phyloP scores from a whole-genome alignment of 1,140 invertebrate species.

The Anoplophora glabripennis region DNA sequence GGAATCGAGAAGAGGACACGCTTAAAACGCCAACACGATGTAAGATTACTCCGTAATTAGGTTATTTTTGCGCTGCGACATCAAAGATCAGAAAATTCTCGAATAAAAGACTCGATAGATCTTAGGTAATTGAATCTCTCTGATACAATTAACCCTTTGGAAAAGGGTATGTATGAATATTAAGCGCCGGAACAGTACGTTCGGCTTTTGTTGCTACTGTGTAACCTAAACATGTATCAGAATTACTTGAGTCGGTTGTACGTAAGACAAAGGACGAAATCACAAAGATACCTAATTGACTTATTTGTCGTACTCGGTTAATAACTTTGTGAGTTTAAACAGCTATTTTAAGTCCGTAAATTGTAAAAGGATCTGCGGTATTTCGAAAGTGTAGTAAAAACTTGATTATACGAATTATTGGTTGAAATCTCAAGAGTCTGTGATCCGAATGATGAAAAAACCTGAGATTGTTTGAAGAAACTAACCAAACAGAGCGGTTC shows the following conservation, averaged over 20 bases:
- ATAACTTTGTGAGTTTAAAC: neutral
- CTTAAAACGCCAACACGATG: too few species aligned
- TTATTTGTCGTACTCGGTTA: conserved; percentile 3
- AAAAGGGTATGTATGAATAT: conserved; percentile 21
- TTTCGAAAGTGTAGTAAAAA: too few species aligned
- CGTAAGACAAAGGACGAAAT: conserved; percentile 11
- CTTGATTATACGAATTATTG: too few species aligned
- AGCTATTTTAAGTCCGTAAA: neutral
- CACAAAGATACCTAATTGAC: conserved; percentile 6
- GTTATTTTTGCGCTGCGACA: too few species aligned
- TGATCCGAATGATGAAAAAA: conserved; percentile 1
- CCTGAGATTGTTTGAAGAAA: too few species aligned
- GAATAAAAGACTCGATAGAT: conserved; percentile 24
- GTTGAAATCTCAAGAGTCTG: too few species aligned
- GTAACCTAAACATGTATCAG: conserved; percentile 18
- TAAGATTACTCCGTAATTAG: too few species aligned
- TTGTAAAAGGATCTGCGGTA: too few species aligned
- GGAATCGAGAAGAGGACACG: too few species aligned
- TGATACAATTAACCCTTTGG: conserved; percentile 25
- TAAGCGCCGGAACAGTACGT: conserved; percentile 10
- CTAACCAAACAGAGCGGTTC: too few species aligned
- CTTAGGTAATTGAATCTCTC: conserved; percentile 21
- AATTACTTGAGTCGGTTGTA: conserved; percentile 14
- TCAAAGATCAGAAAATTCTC: conserved; percentile 19
- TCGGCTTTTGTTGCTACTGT: conserved; percentile 12